phyloP scores from a whole-genome alignment of 1,140 invertebrate species.

The Microplitis demolitor region DNA sequence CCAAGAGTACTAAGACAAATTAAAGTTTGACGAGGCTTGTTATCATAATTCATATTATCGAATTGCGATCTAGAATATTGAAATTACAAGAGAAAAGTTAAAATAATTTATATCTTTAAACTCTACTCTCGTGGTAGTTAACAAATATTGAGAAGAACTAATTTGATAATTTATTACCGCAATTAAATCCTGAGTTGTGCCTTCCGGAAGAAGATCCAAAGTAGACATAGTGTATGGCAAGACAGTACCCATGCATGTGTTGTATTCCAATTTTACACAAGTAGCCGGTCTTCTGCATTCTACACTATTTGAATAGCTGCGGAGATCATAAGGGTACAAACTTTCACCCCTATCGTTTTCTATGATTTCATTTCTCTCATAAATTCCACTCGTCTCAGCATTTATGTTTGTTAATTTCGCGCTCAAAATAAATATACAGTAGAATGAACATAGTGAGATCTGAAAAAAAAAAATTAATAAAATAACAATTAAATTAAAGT shows the following conservation, averaged over 20 bases:
- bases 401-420: neutral
- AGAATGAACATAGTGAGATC: neutral
- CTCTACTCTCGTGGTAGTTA: neutral
- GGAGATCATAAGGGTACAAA: neutral
- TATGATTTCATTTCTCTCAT: neutral
- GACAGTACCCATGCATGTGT: constrained; percentile 75
- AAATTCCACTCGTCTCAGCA: neutral
- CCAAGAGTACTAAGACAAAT: too few relatives aligned
- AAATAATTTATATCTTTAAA: too few relatives aligned
- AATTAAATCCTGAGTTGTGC: constrained; percentile 69
- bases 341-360: neutral
- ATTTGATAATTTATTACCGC: constrained; percentile 46
- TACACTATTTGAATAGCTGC: neutral
- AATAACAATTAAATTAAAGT: too few relatives aligned
- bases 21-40: too few relatives aligned
- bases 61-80: too few relatives aligned
- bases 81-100: too few relatives aligned
- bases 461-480: neutral
- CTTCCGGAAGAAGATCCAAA: constrained; percentile 74
- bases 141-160: neutral
- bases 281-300: constrained; percentile 60
- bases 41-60: too few relatives aligned
- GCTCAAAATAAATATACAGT: neutral
- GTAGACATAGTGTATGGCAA: constrained; percentile 78
- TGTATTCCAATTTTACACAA: constrained; percentile 70